Conservation (phyloP, 2,113 vertebrate genomes). For the Pelecanoides urinatrix region DNA sequence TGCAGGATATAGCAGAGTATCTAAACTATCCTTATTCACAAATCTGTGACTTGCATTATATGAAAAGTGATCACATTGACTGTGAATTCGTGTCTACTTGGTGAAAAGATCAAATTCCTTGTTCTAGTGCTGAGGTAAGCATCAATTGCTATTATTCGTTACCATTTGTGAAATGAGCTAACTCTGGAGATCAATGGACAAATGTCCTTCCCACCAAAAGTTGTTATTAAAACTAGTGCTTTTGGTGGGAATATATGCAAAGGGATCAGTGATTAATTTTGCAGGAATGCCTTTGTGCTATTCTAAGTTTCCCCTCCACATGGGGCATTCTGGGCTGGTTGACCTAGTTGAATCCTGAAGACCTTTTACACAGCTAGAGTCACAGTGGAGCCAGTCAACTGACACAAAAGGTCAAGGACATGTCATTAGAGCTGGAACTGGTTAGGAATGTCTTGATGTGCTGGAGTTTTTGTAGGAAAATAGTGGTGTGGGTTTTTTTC, state of each 20-base stretch:
- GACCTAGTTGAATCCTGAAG: neutral
- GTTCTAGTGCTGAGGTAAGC: neutral
- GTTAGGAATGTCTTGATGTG: neutral
- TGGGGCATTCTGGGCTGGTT: neutral
- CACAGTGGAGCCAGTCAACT: neutral
- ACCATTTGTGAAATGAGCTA: neutral
- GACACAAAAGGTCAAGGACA: neutral
- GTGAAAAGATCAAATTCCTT: neutral
- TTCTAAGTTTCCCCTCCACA: neutral
- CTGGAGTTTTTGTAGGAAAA: neutral
- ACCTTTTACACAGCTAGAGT: neutral
- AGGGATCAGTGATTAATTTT: neutral
- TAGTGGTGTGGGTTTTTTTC: too few species aligned
- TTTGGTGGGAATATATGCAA: neutral
- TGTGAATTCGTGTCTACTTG: neutral
- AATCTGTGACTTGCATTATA: neutral
- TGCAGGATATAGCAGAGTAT: too few species aligned
- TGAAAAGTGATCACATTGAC: neutral
- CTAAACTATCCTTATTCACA: neutral
- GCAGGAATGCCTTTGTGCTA: neutral
- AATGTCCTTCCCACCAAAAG: neutral
- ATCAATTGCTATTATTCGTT: neutral
- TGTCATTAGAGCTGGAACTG: neutral
- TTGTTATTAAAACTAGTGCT: neutral
- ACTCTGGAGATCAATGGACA: neutral